Conservation (phyloP, 30 jellyfish, hydroid and myxozoan genomes). For the Hydractinia symbiolongicarpus region DNA sequence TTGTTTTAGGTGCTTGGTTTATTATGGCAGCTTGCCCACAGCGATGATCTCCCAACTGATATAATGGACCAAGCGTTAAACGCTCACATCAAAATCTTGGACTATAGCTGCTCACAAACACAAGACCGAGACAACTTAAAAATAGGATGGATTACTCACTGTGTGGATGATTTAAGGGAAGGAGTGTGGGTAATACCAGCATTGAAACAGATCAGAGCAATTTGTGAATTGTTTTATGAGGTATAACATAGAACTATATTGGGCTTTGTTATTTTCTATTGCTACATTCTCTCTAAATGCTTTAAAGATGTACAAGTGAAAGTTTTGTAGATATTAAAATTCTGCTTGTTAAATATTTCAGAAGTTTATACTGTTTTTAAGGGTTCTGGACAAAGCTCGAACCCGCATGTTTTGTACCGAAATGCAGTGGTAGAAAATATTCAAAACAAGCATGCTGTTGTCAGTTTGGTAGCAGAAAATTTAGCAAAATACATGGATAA, state of each 20-base stretch:
- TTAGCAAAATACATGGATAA: constrained; percentile 58
- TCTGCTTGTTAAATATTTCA: background rate
- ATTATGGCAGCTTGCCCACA: constrained; percentile 89
- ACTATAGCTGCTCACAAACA: constrained; percentile 88
- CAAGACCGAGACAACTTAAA: constrained; percentile 89
- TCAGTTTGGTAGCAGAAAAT: constrained; percentile 81
- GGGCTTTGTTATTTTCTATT: background rate
- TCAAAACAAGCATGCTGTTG: constrained; percentile 82
- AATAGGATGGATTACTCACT: constrained; percentile 68
- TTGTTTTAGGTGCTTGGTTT: constrained; percentile 62
- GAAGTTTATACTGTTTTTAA: background rate
- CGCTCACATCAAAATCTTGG: constrained; percentile 84
- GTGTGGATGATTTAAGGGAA: constrained; percentile 75
- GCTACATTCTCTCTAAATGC: background rate
- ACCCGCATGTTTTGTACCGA: constrained; percentile 74
- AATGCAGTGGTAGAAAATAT: constrained; percentile 80
- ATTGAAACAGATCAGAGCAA: constrained; percentile 84
- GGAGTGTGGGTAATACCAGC: constrained; percentile 97
- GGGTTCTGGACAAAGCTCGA: constrained; percentile 80
- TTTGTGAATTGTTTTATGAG: constrained; percentile 91
- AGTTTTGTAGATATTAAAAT: background rate
- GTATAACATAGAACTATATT: constrained; percentile 15
- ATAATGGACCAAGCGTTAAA: constrained; percentile 93
- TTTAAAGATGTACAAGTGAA: background rate
- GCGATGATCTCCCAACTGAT: constrained; percentile 92